Percentiles rank a stretch among this genome's conserved stretches.
Evolutionary conservation across 2,888 invertebrate species (phyloP).

Genomic region (Mythimna lalbum): DNA sequence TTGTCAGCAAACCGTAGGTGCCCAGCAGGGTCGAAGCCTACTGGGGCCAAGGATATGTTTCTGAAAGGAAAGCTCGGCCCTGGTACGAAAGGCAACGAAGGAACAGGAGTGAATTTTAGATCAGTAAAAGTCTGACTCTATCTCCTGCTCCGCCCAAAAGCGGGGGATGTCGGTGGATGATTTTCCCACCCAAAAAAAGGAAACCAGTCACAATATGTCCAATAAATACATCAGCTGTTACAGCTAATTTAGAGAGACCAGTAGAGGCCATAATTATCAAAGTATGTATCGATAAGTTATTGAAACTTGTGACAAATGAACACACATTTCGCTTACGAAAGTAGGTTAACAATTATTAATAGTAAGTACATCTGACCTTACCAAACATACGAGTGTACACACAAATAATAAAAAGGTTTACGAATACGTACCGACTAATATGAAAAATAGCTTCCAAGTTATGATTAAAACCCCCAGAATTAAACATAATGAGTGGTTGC

Average conservation of each 20-base stretch:
- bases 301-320: slow-evolving; percentile 49
- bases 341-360: slow-evolving; percentile 59
- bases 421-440: slow-evolving; percentile 65
- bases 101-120: too few species aligned
- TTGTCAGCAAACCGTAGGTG: too few species aligned
- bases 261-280: slow-evolving; percentile 8
- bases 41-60: too few species aligned
- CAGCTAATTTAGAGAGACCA: slow-evolving; percentile 44
- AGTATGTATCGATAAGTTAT: slow-evolving; percentile 24
- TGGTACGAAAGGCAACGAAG: too few species aligned
- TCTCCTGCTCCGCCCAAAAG: too few species aligned
- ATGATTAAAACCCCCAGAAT: slow-evolving; percentile 83
- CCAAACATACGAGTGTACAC: slow-evolving; percentile 39
- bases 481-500: slow-evolving; percentile 85
- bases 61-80: too few species aligned
- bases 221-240: slow-evolving; percentile 23
- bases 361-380: slow-evolving; percentile 48
- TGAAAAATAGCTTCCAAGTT: slow-evolving; percentile 79
- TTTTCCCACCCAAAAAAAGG: too few species aligned
- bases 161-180: too few species aligned
- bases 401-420: slow-evolving; percentile 58
- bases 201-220: background rate
- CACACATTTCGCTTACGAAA: slow-evolving; percentile 39
- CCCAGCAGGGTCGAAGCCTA: too few species aligned
- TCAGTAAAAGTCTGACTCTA: too few species aligned